phyloP scores from a whole-genome alignment of 2,888 invertebrate genomes.

The Pegoplata infirma region DNA sequence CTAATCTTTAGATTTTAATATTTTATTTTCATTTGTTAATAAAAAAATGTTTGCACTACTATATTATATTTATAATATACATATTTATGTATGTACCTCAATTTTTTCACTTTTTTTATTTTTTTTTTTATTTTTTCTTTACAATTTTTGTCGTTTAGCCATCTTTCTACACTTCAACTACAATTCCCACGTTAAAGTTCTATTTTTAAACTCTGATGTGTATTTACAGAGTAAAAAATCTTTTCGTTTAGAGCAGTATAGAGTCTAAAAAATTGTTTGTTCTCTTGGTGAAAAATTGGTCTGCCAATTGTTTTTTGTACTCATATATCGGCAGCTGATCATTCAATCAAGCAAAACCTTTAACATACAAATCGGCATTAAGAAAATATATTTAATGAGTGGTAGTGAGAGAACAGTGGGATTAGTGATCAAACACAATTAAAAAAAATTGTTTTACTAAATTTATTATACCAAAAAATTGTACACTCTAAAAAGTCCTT shows the following conservation, averaged over 20 bases:
- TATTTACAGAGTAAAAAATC: conserved; percentile 27
- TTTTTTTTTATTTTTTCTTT: conserved; percentile 4
- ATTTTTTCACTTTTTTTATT: not conserved
- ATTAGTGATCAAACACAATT: not conserved
- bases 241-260: not conserved
- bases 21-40: not conserved
- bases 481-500: too few relatives aligned
- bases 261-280: not conserved
- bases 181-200: conserved; percentile 68
- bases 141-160: conserved; percentile 29
- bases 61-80: not conserved
- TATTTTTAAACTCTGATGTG: conserved; percentile 72
- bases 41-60: not conserved
- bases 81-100: not conserved
- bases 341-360: conserved; percentile 16
- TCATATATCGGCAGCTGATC: conserved; percentile 9
- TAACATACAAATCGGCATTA: not conserved
- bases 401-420: conserved; percentile 3
- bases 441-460: too few relatives aligned
- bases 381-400: not conserved
- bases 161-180: conserved; percentile 54
- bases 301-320: not conserved
- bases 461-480: too few relatives aligned
- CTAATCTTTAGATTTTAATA: not conserved
- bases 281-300: not conserved